Percentiles rank a stretch among this genome's conserved stretches.
These are phyloP conservation scores for Nemotelus nigrinus DNA, from an alignment of 2,888 invertebrate genomes.

Conservation along the genomic window DNA sequence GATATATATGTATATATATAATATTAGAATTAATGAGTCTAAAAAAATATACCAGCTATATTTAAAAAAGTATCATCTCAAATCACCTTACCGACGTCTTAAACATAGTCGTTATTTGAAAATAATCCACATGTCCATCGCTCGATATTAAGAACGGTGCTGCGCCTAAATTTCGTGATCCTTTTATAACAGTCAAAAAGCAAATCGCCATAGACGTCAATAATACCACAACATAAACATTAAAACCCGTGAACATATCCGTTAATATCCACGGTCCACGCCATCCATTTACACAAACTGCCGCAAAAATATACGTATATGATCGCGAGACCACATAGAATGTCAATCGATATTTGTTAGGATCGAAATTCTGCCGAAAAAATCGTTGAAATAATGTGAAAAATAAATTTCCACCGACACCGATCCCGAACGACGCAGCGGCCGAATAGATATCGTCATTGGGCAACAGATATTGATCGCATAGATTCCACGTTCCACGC, in stretches of 20 bases:
- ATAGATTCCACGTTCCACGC: conserved; percentile 86
- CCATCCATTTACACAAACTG: conserved; percentile 89
- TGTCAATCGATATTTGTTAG: conserved; percentile 74
- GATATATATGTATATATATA: too few species aligned
- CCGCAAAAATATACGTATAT: conserved; percentile 80
- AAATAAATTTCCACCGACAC: conserved; percentile 75
- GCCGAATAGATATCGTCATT: conserved; percentile 71
- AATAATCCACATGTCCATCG: conserved; percentile 81
- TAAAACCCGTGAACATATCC: conserved; percentile 73
- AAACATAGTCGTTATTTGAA: conserved; percentile 87
- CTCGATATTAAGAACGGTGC: conserved; percentile 82
- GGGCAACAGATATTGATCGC: conserved; percentile 78
- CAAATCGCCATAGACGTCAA: conserved; percentile 75
- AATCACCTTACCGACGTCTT: conserved; percentile 75
- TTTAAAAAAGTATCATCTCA: too few species aligned
- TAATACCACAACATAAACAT: conserved; percentile 67
- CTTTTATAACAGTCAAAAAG: conserved; percentile 75
- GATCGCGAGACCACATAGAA: conserved; percentile 77
- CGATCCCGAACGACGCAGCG: conserved; percentile 74
- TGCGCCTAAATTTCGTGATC: conserved; percentile 81
- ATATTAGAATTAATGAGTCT: too few species aligned
- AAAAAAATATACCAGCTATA: too few species aligned
- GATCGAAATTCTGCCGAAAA: conserved; percentile 70
- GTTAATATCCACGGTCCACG: conserved; percentile 81
- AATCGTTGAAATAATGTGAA: conserved; percentile 76